These are phyloP conservation scores for Characodon lateralis DNA, from an alignment of 2,797 vertebrate species.

Conservation along the genomic window DNA sequence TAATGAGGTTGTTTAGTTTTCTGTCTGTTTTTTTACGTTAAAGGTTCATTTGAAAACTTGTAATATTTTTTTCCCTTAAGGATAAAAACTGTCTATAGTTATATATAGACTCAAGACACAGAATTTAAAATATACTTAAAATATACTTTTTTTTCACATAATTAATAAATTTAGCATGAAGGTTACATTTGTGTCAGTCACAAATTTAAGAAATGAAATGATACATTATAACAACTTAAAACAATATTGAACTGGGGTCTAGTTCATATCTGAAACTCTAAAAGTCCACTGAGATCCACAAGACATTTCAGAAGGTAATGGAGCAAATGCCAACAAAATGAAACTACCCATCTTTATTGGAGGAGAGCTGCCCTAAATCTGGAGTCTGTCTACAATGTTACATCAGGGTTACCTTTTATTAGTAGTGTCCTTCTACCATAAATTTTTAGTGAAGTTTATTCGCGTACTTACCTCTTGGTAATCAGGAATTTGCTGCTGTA, in stretches of 20 bases:
- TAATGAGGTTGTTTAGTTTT: no score
- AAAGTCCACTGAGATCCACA: constrained; percentile 11
- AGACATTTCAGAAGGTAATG: constrained; percentile 50
- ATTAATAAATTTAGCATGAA: no score
- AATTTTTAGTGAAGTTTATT: neutral
- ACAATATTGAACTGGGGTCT: neutral
- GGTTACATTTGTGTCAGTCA: no score
- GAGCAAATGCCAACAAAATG: constrained; percentile 48
- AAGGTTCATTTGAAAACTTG: no score
- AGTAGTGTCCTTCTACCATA: neutral
- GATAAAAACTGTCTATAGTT: no score
- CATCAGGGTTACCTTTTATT: constrained; percentile 29
- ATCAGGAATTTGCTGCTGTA: constrained; percentile 1
- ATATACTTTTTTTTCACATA: no score
- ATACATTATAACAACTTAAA: neutral
- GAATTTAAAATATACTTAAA: no score
- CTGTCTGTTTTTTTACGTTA: no score
- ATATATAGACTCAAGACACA: no score
- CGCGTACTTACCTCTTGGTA: neutral
- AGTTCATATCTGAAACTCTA: neutral
- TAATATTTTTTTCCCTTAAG: no score
- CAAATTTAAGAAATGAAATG: neutral
- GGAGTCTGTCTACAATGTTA: constrained; percentile 13
- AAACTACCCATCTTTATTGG: constrained; percentile 41
- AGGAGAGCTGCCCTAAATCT: constrained; percentile 10